These are phyloP conservation scores for Ganaspis brasiliensis DNA, from an alignment of 2,888 invertebrate genomes.

Conservation along the genomic window DNA sequence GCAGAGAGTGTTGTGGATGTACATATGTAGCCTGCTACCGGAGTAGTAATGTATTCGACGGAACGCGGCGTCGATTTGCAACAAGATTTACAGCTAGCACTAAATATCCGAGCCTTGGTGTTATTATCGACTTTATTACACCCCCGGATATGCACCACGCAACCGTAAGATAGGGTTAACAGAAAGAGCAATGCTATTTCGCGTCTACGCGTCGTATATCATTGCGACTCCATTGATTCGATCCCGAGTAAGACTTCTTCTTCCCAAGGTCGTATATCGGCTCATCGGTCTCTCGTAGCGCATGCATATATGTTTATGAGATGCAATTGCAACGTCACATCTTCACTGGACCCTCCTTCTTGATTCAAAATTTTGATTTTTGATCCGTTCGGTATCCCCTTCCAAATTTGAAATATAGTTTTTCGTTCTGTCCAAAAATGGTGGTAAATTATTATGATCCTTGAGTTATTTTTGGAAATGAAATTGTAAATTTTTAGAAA, in stretches of 20 bases:
- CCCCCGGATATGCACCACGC: constrained; percentile 68
- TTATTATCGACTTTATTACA: constrained; percentile 77
- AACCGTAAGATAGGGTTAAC: constrained; percentile 71
- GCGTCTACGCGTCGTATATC: constrained; percentile 76
- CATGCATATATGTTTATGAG: constrained; percentile 36
- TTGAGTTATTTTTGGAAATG: too few relatives aligned
- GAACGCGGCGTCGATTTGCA: constrained; percentile 75
- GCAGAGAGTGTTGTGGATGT: constrained; percentile 60
- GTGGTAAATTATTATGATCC: too few relatives aligned
- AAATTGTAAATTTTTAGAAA: too few relatives aligned
- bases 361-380: not conserved
- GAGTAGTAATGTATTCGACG: constrained; percentile 74
- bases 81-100: constrained; percentile 76
- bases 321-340: constrained; percentile 35
- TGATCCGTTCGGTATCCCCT: too few relatives aligned
- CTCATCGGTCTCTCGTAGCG: constrained; percentile 40
- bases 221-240: constrained; percentile 74
- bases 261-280: constrained; percentile 43
- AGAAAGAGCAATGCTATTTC: constrained; percentile 73
- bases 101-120: constrained; percentile 76
- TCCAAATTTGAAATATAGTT: too few relatives aligned
- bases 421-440: too few relatives aligned
- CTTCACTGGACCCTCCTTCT: constrained; percentile 7
- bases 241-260: constrained; percentile 42
- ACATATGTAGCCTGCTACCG: constrained; percentile 66